Percentiles rank a stretch among this genome's conserved stretches.
These are phyloP conservation scores for Dryoscopus gambensis DNA, from an alignment of 2,113 vertebrate genomes.

Conservation along the genomic window DNA sequence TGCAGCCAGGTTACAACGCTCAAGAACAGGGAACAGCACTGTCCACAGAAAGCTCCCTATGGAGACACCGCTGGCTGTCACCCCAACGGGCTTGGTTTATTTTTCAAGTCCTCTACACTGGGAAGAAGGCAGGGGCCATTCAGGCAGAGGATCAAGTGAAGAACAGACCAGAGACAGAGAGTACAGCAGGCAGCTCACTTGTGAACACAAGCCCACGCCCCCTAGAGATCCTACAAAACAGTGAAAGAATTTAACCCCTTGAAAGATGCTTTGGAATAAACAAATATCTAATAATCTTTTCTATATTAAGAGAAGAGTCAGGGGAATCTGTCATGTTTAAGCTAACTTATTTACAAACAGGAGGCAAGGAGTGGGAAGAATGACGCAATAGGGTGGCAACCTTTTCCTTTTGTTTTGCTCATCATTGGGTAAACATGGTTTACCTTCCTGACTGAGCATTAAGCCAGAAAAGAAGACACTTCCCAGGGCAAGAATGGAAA, in stretches of 20 bases:
- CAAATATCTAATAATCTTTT: background rate
- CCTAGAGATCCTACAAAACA: background rate
- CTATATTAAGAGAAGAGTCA: background rate
- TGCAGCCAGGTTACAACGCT: background rate
- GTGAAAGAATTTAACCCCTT: background rate
- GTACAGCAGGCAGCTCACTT: background rate
- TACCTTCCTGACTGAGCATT: background rate
- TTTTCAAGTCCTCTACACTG: rapidly evolving
- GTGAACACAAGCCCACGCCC: background rate
- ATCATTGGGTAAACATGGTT: background rate
- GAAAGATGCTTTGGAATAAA: background rate
- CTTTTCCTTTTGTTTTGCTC: background rate
- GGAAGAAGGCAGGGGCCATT: background rate
- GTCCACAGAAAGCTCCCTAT: background rate
- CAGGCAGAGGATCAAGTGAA: background rate
- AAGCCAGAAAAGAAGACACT: background rate
- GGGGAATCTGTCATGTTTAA: background rate
- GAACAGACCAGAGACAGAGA: background rate
- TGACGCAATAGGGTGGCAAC: background rate
- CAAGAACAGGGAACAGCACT: background rate
- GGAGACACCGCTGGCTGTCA: rapidly evolving
- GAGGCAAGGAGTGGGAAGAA: background rate
- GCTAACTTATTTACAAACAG: background rate
- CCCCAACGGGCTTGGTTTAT: background rate
- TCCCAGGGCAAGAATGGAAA: background rate